Evolutionary conservation across 2,797 vertebrate genomes (phyloP), one percentile per base, ranked within the genome.

Genomic region (Synaphobranchus kaupii): DNA sequence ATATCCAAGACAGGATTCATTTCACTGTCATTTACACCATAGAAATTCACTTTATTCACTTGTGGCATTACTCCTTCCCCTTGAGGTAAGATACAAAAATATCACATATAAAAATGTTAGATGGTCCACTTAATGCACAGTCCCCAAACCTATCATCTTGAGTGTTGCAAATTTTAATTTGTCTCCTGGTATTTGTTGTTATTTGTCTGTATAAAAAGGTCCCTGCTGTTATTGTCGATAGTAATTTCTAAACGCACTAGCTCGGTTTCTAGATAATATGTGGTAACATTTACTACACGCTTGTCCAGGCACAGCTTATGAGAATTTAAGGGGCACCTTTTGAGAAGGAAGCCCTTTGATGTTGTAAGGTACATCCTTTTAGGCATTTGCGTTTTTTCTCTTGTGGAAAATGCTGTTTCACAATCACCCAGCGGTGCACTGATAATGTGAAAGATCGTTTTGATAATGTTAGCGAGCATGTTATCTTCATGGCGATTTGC

Each of bases 331-430:
- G 47, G 47, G 73, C 8, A 81, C 9, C 9, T 25, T 50, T 50
- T 22, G 22, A 81, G 25, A 48, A 81, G 6, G 22, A 81, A 81
- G 44, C 8, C 47, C 78, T 20, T 47, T 81, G 78, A 81, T 50
- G 17, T 81, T 50, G 28, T 81, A 25, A 48, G 47, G 78, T n/a
- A 50, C 47, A 81, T 50, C 22, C 47, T 50, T n/a, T 1, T 50
- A 48, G n/a, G 47, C 44, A 85, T 66, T 44, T 39, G 47, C 2
- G 9, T 54, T 54, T 9, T 17, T n/a, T 86, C 85, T 54, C 20
- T 20, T 63, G 34, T 31, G 31, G 73, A 63, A 60, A 81, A 17
- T 83, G 50, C 63, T n/a, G 44, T 83, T 87, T 87, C 17, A 71
- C 31, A 34, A 6, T 25, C 8, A 47, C n/a, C 82, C 82, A 58